Evolutionary conservation across 2,888 invertebrate genomes (phyloP).

Genomic region (Aporophyla lueneburgensis): DNA sequence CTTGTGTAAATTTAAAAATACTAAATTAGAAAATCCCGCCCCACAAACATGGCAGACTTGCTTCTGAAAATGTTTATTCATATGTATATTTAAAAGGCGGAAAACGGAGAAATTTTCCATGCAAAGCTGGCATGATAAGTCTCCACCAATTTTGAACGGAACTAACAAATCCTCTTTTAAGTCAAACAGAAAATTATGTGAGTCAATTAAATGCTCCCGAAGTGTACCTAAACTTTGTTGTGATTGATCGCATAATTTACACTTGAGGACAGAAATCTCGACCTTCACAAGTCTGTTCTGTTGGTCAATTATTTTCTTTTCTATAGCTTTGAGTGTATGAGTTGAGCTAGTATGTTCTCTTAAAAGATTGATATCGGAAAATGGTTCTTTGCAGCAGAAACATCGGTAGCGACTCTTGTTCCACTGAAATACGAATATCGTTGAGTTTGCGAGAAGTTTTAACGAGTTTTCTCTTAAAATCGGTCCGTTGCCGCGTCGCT

Average conservation of each 20-base stretch:
- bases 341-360: conserved; percentile 73
- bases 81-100: conserved; percentile 82
- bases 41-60: conserved; percentile 86
- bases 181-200: conserved; percentile 74
- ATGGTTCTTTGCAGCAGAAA: conserved; percentile 84
- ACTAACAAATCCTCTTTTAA: conserved; percentile 78
- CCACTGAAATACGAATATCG: conserved; percentile 85
- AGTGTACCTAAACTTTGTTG: conserved; percentile 71
- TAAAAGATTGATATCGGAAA: conserved; percentile 76
- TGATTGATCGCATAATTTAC: conserved; percentile 76
- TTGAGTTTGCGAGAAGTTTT: conserved; percentile 89
- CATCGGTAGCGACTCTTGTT: conserved; percentile 84
- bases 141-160: conserved; percentile 80
- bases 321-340: conserved; percentile 78
- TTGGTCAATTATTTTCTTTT: conserved; percentile 82
- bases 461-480: conserved; percentile 81
- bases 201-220: conserved; percentile 72
- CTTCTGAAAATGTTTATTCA: conserved; percentile 85
- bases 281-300: conserved; percentile 84
- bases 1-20: conserved; percentile 83
- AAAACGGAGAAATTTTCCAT: conserved; percentile 77
- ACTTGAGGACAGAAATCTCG: conserved; percentile 79
- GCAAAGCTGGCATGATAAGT: conserved; percentile 82
- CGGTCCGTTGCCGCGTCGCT: conserved; percentile 78
- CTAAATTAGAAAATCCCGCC: conserved; percentile 82